Percentiles rank a stretch among this genome's conserved stretches.
phyloP scores from a whole-genome alignment of 1,140 invertebrate species.

The Nephila pilipes region DNA sequence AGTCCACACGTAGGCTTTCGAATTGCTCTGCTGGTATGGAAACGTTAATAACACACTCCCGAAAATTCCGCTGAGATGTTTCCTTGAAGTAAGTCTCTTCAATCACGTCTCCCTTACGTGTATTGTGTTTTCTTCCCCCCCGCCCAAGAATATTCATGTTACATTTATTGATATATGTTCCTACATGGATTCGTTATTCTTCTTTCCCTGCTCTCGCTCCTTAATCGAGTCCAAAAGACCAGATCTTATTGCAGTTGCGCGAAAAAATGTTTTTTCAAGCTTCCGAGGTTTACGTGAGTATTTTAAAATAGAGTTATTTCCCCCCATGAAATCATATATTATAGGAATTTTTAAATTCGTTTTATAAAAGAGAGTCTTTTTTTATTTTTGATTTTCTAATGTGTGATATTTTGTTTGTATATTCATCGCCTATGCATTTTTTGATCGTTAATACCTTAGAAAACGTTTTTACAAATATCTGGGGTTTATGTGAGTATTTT shows the following conservation, averaged over 20 bases:
- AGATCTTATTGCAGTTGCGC: background rate
- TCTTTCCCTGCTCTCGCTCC: background rate
- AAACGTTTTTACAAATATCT: no score
- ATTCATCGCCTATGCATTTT: no score
- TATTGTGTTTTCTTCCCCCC: background rate
- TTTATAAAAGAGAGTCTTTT: no score
- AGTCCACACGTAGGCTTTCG: slow-evolving; percentile 39
- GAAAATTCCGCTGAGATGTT: slow-evolving; percentile 10
- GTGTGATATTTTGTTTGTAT: no score
- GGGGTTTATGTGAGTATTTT: no score
- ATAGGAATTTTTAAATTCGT: no score
- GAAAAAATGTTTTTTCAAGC: no score
- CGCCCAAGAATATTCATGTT: background rate
- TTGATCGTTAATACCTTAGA: no score
- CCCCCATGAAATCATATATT: no score
- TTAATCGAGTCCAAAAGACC: background rate
- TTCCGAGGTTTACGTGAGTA: no score
- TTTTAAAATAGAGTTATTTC: no score
- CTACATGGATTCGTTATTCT: background rate
- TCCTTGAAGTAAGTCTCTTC: slow-evolving; percentile 9
- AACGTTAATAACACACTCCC: slow-evolving; percentile 42
- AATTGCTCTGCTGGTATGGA: slow-evolving; percentile 22
- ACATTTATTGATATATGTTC: slow-evolving; percentile 34
- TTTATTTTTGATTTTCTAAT: no score
- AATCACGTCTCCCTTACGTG: slow-evolving; percentile 16